phyloP scores from a whole-genome alignment of 2,888 invertebrate genomes.

The Caenorhabditis becei region DNA sequence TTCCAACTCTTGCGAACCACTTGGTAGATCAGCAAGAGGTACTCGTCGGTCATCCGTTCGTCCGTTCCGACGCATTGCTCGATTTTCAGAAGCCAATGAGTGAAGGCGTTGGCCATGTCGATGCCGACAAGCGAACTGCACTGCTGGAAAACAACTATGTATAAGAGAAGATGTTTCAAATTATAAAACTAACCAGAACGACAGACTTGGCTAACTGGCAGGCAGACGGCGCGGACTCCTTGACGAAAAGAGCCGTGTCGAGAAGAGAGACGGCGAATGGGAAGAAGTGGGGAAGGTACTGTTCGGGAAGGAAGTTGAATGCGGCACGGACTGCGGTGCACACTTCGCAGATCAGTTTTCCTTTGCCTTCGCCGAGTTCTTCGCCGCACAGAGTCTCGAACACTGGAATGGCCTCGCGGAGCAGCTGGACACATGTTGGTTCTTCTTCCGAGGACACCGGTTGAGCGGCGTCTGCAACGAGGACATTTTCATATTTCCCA shows the following conservation, averaged over 20 bases:
- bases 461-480: neutral
- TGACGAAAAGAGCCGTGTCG: constrained; percentile 53
- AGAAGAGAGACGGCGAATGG: constrained; percentile 62
- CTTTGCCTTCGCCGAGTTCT: neutral
- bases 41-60: constrained; percentile 64
- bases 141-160: constrained; percentile 37
- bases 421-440: constrained; percentile 55
- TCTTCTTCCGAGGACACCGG: constrained; percentile 22
- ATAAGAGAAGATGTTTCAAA: too few species aligned
- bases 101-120: constrained; percentile 50
- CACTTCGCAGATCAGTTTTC: constrained; percentile 46
- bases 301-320: constrained; percentile 34
- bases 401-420: constrained; percentile 64
- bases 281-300: constrained; percentile 49
- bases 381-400: constrained; percentile 50
- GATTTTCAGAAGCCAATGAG: constrained; percentile 51
- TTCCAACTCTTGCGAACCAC: constrained; percentile 68
- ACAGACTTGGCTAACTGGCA: constrained; percentile 66
- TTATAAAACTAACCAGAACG: constrained; percentile 56
- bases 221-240: constrained; percentile 45
- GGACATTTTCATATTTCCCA: too few species aligned
- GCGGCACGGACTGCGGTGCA: constrained; percentile 63
- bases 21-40: constrained; percentile 58
- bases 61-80: constrained; percentile 31
- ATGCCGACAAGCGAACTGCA: constrained; percentile 35